Conservation (phyloP, 2,888 invertebrate species). For the Caradrina clavipalpis region DNA sequence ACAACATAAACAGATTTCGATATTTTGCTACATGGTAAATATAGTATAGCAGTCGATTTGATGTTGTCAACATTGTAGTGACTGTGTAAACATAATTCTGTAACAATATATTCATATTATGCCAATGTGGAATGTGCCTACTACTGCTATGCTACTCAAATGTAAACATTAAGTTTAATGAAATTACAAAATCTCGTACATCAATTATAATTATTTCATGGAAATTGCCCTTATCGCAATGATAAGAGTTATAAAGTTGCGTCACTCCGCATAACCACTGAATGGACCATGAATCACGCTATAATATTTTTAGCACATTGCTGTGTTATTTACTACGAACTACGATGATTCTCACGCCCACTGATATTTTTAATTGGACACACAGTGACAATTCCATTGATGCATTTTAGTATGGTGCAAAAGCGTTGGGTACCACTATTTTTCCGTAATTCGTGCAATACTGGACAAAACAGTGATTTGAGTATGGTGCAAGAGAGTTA, state of each 20-base stretch:
- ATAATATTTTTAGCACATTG: constrained; percentile 82
- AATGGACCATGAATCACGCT: constrained; percentile 85
- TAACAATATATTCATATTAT: constrained; percentile 4
- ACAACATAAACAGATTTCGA: constrained; percentile 16
- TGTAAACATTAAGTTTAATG: constrained; percentile 30
- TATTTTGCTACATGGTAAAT: constrained; percentile 12
- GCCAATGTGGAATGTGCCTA: constrained; percentile 11
- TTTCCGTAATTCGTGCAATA: constrained; percentile 7
- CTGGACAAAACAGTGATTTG: constrained; percentile 54
- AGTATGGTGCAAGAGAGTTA: constrained; percentile 12
- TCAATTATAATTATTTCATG: constrained; percentile 69
- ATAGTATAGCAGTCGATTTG: constrained; percentile 2
- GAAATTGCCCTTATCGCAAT: constrained; percentile 71
- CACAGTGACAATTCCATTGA: constrained; percentile 58
- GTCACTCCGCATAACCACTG: constrained; percentile 77
- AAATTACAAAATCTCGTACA: constrained; percentile 36
- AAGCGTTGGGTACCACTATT: constrained; percentile 4
- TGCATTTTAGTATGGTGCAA: constrained; percentile 29
- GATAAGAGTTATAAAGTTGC: constrained; percentile 77
- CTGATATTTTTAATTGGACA: constrained; percentile 70
- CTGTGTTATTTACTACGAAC: constrained; percentile 84
- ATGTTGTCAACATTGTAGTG: constrained; percentile 8
- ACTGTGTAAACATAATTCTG: constrained; percentile 2
- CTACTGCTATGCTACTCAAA: constrained; percentile 8
- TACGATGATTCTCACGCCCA: constrained; percentile 77